These are phyloP conservation scores for Arothron firmamentum DNA, from an alignment of 2,113 vertebrate species.

Conservation along the genomic window DNA sequence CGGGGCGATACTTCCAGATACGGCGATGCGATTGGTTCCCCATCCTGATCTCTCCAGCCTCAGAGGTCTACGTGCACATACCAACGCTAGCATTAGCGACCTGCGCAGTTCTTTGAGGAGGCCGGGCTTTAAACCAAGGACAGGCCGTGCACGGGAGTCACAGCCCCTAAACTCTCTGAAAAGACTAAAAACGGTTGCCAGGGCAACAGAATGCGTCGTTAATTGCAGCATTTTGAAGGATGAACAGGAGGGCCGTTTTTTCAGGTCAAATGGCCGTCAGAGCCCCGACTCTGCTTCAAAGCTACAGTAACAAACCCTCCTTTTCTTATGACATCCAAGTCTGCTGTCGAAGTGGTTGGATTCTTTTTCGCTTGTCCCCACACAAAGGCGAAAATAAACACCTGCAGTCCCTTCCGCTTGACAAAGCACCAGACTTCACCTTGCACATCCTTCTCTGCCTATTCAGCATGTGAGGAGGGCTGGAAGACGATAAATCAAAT, in stretches of 20 bases:
- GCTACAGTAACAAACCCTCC: conserved; percentile 10
- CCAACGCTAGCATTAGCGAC: too few species aligned
- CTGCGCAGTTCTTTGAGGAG: too few species aligned
- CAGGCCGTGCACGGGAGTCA: conserved; percentile 24
- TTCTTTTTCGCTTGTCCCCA: too few species aligned
- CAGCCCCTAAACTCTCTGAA: conserved; percentile 43
- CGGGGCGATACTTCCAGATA: not conserved
- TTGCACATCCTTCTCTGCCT: conserved; percentile 53
- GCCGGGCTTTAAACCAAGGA: conserved; percentile 40
- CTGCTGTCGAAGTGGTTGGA: too few species aligned
- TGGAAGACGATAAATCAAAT: conserved; percentile 68
- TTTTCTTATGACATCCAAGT: not conserved
- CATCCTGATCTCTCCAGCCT: too few species aligned
- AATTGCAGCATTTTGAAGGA: conserved; percentile 49
- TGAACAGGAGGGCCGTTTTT: conserved; percentile 39
- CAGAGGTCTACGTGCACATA: too few species aligned
- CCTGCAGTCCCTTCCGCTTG: conserved; percentile 27
- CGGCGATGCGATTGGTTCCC: too few species aligned
- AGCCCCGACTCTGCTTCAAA: not conserved
- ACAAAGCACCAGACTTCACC: conserved; percentile 43
- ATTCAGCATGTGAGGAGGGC: conserved; percentile 52
- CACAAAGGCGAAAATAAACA: conserved; percentile 2
- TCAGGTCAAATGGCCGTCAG: conserved; percentile 47
- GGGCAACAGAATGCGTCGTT: conserved; percentile 45
- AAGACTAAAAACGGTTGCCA: conserved; percentile 53